These are phyloP conservation scores for Cydia strobilella DNA, from an alignment of 1,140 invertebrate species.

Conservation along the genomic window DNA sequence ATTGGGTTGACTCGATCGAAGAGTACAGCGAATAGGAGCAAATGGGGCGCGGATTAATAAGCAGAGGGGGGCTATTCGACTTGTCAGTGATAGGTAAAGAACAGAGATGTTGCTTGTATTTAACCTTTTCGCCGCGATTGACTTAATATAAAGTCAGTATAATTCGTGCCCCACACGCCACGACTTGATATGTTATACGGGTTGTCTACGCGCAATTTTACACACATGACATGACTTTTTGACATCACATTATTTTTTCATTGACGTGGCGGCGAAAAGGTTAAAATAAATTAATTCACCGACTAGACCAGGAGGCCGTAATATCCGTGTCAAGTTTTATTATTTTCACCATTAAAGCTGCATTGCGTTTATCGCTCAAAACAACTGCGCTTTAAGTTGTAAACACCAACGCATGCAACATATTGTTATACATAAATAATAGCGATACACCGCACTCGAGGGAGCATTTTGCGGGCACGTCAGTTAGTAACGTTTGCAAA, in stretches of 20 bases:
- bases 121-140: no score
- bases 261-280: no score
- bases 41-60: neutral
- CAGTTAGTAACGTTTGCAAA: no score
- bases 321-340: neutral
- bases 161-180: no score
- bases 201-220: no score
- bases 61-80: neutral
- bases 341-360: neutral
- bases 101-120: neutral
- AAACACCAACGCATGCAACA: constrained; percentile 9
- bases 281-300: no score
- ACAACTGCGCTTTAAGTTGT: neutral
- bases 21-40: neutral
- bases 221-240: no score
- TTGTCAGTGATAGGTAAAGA: neutral
- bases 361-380: neutral
- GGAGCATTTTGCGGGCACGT: no score
- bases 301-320: no score
- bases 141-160: no score
- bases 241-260: no score
- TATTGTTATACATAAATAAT: constrained; percentile 1
- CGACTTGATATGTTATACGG: no score
- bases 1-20: neutral
- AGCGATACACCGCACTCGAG: neutral